Evolutionary conservation across 2,797 vertebrate genomes (phyloP), one percentile per base, ranked within the genome.

Genomic region (Rousettus madagascariensis): DNA sequence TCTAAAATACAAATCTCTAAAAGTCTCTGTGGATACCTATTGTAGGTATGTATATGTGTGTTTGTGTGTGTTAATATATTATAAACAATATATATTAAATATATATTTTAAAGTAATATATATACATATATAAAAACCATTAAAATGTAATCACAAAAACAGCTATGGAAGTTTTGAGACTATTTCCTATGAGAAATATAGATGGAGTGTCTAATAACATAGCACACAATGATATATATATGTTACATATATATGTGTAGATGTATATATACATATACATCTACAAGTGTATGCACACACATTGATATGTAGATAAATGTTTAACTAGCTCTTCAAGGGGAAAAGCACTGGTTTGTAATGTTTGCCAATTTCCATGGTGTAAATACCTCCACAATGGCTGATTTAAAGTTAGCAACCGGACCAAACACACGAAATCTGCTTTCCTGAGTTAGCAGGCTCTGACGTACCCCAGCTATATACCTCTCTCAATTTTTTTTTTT

Each of bases 311-410:
- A 75, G 30, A 12, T 55, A 61, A 75, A 66, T 49, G 26, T 91
- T 79, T 65, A 59, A 72, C 28, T 41, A 49, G 7, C 19, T 86
- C 20, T 94, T 57, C 55, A 6, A 8, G 9, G 12, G 36, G 26
- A 38, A 68, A 77, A 26, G 22, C 33, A 43, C 24, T 49, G 20
- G 26, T 33, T 43, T 55, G 6, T 33, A 82, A 46, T 6, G 28
- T 92, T 95, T 90, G 80, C 75, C 72, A 22, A 86, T 89, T 59
- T 86, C 79, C 20, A 22, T 79, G 16, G 84, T 90, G n/a, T 88
- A 92, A 90, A 80, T 82, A 63, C 12, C 82, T 26, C 61, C 38
- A 30, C 2, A 15, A 4, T 6, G 11, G 12, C 22, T 80, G 15
- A 71, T 63, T 85, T 71, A 69, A 87, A 77, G 19, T 10, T 53